Evolutionary conservation across 2,888 invertebrate genomes (phyloP), one percentile per base, ranked within the genome.

Genomic region (Boloria euphrosyne): DNA sequence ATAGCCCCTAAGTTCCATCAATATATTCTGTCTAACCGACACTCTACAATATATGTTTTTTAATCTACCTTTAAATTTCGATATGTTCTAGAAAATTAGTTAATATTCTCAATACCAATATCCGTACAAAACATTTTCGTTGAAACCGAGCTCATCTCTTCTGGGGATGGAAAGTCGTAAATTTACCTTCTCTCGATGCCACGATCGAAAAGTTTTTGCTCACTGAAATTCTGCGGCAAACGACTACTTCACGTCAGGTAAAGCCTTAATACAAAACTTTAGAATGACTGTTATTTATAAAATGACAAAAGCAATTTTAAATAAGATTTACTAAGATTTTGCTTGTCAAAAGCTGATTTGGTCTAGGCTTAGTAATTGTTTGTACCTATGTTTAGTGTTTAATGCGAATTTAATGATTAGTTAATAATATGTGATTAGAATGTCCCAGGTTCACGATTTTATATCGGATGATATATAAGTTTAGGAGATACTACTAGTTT

Each of bases 131-230:
- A 73, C 70, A 72, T 74, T 72, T 66, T 63, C 60, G 49, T 72
- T 69, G 44, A 18, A 44, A 57, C 55, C 66, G 69, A 81, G 74
- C 73, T 81, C 80, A 78, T 79, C 78, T 73, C 66, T 47, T 74
- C 62, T 62, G 65, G 68, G 68, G 66, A 50, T 68, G 66, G 66
- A 69, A 74, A 73, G 76, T 78, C 78, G 78, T 84, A 85, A 86
- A 85, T 85, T 79, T 72, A 75, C 71, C 74, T 73, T 76, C 79
- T 80, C 83, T 82, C 84, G 80, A 84, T 85, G 82, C 83, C 80
- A 79, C 72, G 80, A 81, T 84, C 78, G 75, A 71, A 70, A 76
- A 84, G 80, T 82, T 84, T 74, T 73, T 70, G 67, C 69, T 66
- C 65, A 65, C 74, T 61, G 68, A 69, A 69, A 72, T 68, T 71